These are phyloP conservation scores for Anas platyrhynchos DNA, from an alignment of 2,113 vertebrate species.

Conservation along the genomic window DNA sequence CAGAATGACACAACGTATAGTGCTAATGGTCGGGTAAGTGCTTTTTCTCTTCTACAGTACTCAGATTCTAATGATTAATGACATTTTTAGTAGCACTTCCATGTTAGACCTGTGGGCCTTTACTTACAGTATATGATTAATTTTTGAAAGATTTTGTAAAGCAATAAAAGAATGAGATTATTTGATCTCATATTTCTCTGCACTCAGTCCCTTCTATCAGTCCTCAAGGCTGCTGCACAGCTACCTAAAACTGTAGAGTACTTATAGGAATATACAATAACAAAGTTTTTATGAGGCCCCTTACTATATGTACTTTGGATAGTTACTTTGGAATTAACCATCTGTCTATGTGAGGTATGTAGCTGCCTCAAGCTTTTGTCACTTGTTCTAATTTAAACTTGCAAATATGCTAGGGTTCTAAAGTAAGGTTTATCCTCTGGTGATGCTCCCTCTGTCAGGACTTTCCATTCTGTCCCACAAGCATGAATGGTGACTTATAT, in stretches of 20 bases:
- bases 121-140: background rate
- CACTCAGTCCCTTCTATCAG: background rate
- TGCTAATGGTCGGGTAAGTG: slow-evolving; percentile 14
- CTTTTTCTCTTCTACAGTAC: background rate
- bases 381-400: background rate
- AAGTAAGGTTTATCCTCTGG: background rate
- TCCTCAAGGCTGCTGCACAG: background rate
- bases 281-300: background rate
- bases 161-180: background rate
- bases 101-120: background rate
- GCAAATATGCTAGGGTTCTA: fast-evolving
- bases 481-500: background rate
- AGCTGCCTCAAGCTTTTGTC: background rate
- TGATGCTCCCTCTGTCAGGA: background rate
- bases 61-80: background rate
- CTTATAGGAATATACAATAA: background rate
- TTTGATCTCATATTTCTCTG: background rate
- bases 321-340: background rate
- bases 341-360: background rate
- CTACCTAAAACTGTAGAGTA: background rate
- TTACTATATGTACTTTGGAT: background rate
- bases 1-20: slow-evolving; percentile 49
- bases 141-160: background rate
- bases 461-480: background rate
- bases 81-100: background rate